Evolutionary conservation across 2,888 invertebrate genomes (phyloP).

Genomic region (Gibbula magus): DNA sequence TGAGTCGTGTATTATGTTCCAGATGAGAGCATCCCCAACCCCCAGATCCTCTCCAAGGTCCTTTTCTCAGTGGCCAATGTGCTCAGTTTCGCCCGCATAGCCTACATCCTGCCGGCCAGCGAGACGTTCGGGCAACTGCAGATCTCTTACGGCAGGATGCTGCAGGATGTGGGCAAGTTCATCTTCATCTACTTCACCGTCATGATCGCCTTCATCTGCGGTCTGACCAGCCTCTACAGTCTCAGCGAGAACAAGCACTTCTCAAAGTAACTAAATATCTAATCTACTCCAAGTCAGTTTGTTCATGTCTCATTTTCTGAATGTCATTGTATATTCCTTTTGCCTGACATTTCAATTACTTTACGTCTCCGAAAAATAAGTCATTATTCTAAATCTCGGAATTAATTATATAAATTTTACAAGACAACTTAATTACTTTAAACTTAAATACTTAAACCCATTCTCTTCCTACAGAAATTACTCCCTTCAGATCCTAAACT

Average conservation of each 20-base stretch:
- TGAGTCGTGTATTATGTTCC: slow-evolving; percentile 5
- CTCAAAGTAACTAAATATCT: slow-evolving; percentile 30
- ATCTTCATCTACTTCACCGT: slow-evolving; percentile 56
- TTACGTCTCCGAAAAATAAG: too few relatives aligned
- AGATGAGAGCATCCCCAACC: slow-evolving; percentile 44
- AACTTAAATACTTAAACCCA: too few relatives aligned
- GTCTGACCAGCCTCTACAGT: slow-evolving; percentile 55
- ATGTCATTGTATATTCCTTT: too few relatives aligned
- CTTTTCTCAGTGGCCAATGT: slow-evolving; percentile 59
- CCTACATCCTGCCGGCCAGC: slow-evolving; percentile 57
- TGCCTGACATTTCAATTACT: too few relatives aligned
- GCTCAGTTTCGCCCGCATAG: slow-evolving; percentile 54
- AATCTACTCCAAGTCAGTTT: neutral
- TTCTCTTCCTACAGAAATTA: too few relatives aligned
- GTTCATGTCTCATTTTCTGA: too few relatives aligned
- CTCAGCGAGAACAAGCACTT: slow-evolving; percentile 43
- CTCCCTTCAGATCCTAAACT: too few relatives aligned
- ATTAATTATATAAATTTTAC: too few relatives aligned
- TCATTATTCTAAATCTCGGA: too few relatives aligned
- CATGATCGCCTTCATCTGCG: slow-evolving; percentile 58
- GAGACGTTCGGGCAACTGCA: slow-evolving; percentile 59
- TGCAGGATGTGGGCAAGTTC: slow-evolving; percentile 58
- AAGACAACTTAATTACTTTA: too few relatives aligned
- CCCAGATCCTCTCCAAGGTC: slow-evolving; percentile 47
- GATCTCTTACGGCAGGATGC: slow-evolving; percentile 58